These are phyloP conservation scores for Leptinotarsa tumamoca DNA, from an alignment of 2,888 invertebrate genomes.

Conservation along the genomic window DNA sequence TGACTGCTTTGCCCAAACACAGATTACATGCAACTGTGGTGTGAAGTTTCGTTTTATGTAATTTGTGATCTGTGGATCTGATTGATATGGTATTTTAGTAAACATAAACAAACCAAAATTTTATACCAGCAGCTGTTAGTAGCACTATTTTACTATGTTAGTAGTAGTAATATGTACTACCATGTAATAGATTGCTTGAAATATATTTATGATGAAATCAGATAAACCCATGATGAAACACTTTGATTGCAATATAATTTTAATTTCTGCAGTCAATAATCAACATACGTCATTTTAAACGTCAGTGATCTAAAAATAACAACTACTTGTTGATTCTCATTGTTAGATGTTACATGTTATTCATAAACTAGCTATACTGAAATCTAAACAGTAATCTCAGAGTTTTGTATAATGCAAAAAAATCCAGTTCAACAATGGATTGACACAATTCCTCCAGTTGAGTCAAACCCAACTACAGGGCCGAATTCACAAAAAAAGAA, in stretches of 20 bases:
- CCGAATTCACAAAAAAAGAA: conserved; percentile 37
- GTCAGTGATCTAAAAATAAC: conserved; percentile 22
- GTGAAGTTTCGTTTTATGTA: too few species aligned
- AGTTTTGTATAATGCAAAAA: conserved; percentile 66
- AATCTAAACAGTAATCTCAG: not conserved
- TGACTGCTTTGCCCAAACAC: too few species aligned
- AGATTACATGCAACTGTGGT: too few species aligned
- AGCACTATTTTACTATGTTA: too few species aligned
- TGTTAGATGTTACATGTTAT: not conserved
- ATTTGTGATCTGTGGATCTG: too few species aligned
- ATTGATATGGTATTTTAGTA: too few species aligned
- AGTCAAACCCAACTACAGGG: conserved; percentile 42
- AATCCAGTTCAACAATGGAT: conserved; percentile 83
- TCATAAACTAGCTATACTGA: conserved; percentile 1
- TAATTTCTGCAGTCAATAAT: not conserved
- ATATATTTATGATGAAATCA: not conserved
- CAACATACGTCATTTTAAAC: conserved; percentile 29
- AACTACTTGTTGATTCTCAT: conserved; percentile 42
- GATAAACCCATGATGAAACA: not conserved
- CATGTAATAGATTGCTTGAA: too few species aligned
- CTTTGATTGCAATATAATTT: not conserved
- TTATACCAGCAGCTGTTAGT: too few species aligned
- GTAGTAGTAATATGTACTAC: too few species aligned
- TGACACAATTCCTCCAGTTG: conserved; percentile 72
- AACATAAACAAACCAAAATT: too few species aligned